These are phyloP conservation scores for Ictidomys tridecemlineatus DNA, from an alignment of 2,113 vertebrate species.

Conservation along the genomic window DNA sequence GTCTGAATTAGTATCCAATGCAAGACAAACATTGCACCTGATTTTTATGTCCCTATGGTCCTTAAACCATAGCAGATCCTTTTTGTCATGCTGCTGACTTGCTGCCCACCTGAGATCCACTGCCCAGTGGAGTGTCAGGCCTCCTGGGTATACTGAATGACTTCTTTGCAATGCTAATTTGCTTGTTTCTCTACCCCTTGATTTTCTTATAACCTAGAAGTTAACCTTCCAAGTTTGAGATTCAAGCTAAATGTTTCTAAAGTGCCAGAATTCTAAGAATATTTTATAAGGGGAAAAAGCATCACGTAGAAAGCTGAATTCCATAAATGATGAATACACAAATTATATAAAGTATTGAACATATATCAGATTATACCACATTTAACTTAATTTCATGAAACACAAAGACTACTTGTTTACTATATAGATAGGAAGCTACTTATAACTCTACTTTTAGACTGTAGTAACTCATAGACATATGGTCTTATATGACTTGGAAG, in stretches of 20 bases:
- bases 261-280: background rate
- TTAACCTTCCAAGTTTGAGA: background rate
- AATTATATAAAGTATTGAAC: background rate
- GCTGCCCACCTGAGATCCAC: background rate
- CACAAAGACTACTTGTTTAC: background rate
- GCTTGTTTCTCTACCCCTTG: slow-evolving; percentile 16
- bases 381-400: slow-evolving; percentile 30
- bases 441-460: background rate
- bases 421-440: background rate
- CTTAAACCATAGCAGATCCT: background rate
- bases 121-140: background rate
- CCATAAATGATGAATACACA: background rate
- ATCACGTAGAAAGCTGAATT: background rate
- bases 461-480: background rate
- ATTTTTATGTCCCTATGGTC: background rate
- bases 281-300: background rate
- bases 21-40: background rate
- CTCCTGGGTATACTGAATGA: background rate
- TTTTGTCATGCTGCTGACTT: background rate
- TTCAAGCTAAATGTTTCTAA: background rate
- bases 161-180: background rate
- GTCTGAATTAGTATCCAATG: background rate
- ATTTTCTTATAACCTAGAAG: background rate
- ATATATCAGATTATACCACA: background rate
- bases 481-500: background rate